These are phyloP conservation scores for Eueides isabella DNA, from an alignment of 1,140 invertebrate species.

Conservation along the genomic window DNA sequence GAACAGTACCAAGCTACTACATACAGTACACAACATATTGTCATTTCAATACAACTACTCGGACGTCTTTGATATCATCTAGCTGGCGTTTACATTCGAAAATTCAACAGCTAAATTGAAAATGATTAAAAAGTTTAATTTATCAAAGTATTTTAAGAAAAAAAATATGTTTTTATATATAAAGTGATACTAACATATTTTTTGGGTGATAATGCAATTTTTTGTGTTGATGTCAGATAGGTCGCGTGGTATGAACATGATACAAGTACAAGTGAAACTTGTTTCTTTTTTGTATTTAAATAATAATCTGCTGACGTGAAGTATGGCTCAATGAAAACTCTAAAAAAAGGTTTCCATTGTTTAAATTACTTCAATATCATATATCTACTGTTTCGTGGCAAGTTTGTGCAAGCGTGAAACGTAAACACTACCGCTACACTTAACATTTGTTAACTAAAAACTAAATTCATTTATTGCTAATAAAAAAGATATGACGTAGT, in stretches of 20 bases:
- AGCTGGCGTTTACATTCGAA: constrained; percentile 42
- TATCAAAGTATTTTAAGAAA: too few species aligned
- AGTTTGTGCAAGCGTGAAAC: constrained; percentile 37
- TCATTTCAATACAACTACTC: constrained; percentile 59
- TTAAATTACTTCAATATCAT: not conserved
- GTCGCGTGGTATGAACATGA: too few species aligned
- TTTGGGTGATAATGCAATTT: too few species aligned
- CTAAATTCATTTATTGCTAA: constrained; percentile 63
- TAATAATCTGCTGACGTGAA: not conserved
- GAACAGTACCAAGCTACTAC: constrained; percentile 5
- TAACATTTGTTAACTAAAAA: constrained; percentile 29
- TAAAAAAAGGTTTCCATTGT: not conserved
- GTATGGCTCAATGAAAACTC: not conserved
- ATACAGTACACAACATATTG: constrained; percentile 62
- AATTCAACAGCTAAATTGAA: not conserved
- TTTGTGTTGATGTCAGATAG: not conserved
- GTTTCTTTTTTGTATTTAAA: too few species aligned
- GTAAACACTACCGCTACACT: constrained; percentile 28
- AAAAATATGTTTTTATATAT: too few species aligned
- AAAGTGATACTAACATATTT: too few species aligned
- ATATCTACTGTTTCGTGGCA: constrained; percentile 19
- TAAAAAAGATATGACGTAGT: constrained; percentile 67
- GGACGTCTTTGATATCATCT: constrained; percentile 76
- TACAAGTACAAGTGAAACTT: too few species aligned
- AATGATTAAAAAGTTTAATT: too few species aligned